Percentiles rank a stretch among this genome's conserved stretches.
These are phyloP conservation scores for Tipula unca DNA, from an alignment of 2,888 invertebrate species.

Conservation along the genomic window DNA sequence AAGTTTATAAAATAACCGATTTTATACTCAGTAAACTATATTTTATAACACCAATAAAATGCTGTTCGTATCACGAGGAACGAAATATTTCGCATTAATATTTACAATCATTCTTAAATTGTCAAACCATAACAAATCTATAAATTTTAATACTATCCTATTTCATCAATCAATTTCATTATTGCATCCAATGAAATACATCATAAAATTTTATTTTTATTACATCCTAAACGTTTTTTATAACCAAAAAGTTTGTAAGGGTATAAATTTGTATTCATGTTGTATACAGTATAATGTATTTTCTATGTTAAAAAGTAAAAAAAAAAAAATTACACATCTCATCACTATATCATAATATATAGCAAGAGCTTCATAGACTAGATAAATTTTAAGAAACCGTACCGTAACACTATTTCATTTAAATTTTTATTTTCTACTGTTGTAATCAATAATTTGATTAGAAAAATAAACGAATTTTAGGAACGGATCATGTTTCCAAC, in stretches of 20 bases:
- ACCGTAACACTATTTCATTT: neutral
- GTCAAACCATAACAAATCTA: neutral
- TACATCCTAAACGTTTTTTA: neutral
- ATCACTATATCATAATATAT: neutral
- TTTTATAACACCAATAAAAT: neutral
- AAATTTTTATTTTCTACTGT: neutral
- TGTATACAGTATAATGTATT: neutral
- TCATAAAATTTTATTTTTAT: neutral
- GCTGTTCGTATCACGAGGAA: neutral
- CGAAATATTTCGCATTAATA: neutral
- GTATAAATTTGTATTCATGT: neutral
- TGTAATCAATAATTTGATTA: neutral
- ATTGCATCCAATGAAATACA: constrained; percentile 14
- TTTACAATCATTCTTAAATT: neutral
- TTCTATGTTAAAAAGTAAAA: constrained; percentile 1
- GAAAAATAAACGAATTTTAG: neutral
- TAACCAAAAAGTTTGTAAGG: neutral
- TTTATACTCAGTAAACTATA: neutral
- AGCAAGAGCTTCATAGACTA: neutral
- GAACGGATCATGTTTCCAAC: neutral
- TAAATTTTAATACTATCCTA: neutral
- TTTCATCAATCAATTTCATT: neutral
- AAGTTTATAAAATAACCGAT: neutral
- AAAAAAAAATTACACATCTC: neutral
- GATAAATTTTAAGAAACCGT: neutral